A percentile compares a stretch with the other conserved stretches of the same genome.
These are phyloP conservation scores for Pocota personata DNA, from an alignment of 2,888 invertebrate species.

Conservation along the genomic window DNA sequence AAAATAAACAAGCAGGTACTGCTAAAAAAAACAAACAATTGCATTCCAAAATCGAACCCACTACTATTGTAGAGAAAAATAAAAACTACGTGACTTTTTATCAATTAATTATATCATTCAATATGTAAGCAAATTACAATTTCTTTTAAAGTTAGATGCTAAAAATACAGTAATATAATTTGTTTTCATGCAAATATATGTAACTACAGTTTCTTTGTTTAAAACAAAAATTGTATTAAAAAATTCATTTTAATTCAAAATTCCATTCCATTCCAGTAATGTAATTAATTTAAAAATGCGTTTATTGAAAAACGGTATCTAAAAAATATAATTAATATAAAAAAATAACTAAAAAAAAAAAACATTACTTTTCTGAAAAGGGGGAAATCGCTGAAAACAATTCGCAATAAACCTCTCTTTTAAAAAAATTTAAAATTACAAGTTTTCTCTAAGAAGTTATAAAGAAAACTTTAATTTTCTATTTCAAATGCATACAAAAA, in stretches of 20 bases:
- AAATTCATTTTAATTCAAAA: conserved; percentile 44
- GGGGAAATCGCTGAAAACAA: conserved; percentile 61
- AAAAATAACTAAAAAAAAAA: conserved; percentile 23
- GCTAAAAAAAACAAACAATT: conserved; percentile 58
- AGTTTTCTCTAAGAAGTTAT: conserved; percentile 68
- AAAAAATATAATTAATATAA: conserved; percentile 39
- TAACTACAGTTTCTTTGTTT: conserved; percentile 1
- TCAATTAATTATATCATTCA: conserved; percentile 18
- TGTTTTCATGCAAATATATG: conserved; percentile 44
- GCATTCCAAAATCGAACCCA: conserved; percentile 62
- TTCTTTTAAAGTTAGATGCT: conserved; percentile 13
- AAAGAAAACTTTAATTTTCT: conserved; percentile 49
- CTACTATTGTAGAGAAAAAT: conserved; percentile 48
- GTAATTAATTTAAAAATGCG: conserved; percentile 1
- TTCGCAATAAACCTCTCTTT: conserved; percentile 74
- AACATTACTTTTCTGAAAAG: conserved; percentile 44
- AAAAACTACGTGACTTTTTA: conserved; percentile 34
- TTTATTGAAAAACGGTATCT: conserved; percentile 52
- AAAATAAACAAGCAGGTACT: conserved; percentile 36
- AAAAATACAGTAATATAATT: conserved; percentile 22
- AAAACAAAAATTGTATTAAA: neutral
- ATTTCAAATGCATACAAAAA: conserved; percentile 42
- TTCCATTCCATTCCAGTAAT: conserved; percentile 15
- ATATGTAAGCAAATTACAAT: conserved; percentile 42
- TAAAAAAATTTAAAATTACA: conserved; percentile 49